These are phyloP conservation scores for Lingula anatina DNA, from an alignment of 2,888 invertebrate genomes.

Conservation along the genomic window DNA sequence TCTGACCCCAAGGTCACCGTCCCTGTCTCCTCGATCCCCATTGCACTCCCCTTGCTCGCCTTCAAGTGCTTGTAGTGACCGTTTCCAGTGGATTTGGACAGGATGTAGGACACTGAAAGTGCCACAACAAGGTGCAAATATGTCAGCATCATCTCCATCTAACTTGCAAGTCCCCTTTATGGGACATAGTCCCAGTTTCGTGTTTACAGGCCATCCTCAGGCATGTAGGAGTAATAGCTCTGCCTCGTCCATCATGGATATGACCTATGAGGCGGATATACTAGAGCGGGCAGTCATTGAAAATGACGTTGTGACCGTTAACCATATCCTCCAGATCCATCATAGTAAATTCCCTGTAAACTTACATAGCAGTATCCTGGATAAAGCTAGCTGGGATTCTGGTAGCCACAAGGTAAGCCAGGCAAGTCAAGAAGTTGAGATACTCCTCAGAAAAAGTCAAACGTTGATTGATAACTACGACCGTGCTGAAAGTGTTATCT, in stretches of 20 bases:
- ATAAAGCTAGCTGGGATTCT: constrained; percentile 19
- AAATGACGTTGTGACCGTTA: constrained; percentile 56
- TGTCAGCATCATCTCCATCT: too few species aligned
- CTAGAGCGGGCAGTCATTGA: constrained; percentile 56
- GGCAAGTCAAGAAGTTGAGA: constrained; percentile 47
- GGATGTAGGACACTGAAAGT: too few species aligned
- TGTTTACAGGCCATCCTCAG: too few species aligned
- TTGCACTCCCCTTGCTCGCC: too few species aligned
- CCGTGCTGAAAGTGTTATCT: constrained; percentile 35
- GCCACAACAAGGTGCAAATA: too few species aligned
- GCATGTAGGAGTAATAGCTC: constrained; percentile 50
- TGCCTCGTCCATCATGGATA: constrained; percentile 54
- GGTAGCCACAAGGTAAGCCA: constrained; percentile 29
- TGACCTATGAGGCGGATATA: constrained; percentile 54
- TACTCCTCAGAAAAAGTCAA: constrained; percentile 46
- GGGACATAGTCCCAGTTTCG: too few species aligned
- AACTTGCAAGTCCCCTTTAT: too few species aligned
- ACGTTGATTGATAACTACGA: constrained; percentile 46
- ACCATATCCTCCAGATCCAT: constrained; percentile 56
- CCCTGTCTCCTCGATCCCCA: too few species aligned
- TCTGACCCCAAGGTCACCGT: too few species aligned
- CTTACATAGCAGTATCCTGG: constrained; percentile 14
- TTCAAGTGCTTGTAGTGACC: too few species aligned
- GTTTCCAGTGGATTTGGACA: too few species aligned
- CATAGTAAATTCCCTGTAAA: constrained; percentile 50